A percentile compares a stretch with the other conserved stretches of the same genome.
Evolutionary conservation across 2,113 vertebrate species (phyloP).

Genomic region (Junco hyemalis): DNA sequence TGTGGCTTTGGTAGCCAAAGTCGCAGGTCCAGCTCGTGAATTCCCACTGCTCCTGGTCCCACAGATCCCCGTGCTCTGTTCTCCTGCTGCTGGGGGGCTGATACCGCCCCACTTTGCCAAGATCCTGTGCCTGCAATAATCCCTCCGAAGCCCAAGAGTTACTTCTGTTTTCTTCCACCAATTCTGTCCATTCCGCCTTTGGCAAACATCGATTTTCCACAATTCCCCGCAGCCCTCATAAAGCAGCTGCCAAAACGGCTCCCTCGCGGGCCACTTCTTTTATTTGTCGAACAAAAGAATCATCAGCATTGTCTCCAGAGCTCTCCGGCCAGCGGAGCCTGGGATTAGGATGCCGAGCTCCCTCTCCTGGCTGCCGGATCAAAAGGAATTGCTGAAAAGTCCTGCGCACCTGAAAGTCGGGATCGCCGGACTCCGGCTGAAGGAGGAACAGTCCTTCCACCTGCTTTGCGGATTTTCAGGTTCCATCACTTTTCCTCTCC

Average conservation of each 20-base stretch:
- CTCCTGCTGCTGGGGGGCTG: neutral
- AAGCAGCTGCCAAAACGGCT: constrained; percentile 58
- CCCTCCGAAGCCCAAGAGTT: neutral
- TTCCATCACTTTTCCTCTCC: rapidly evolving
- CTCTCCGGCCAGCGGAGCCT: neutral
- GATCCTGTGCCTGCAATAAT: neutral
- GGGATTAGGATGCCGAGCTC: constrained; percentile 46
- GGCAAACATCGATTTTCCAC: constrained; percentile 54
- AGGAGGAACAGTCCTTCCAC: neutral
- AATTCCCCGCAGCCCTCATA: constrained; percentile 40
- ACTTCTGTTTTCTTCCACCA: constrained; percentile 8
- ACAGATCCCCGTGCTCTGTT: neutral
- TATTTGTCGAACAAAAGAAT: constrained; percentile 66
- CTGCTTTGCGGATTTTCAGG: neutral
- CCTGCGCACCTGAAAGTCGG: neutral
- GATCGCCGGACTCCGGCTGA: neutral
- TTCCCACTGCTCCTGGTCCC: neutral
- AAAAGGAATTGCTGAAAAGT: constrained; percentile 22
- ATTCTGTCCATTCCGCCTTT: constrained; percentile 44
- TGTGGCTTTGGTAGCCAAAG: neutral
- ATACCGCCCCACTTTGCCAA: neutral
- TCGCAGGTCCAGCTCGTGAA: neutral
- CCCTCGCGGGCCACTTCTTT: constrained; percentile 58
- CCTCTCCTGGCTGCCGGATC: constrained; percentile 63
- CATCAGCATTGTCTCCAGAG: constrained; percentile 39